Base-by-base conservation (phyloP, 1,140 invertebrate genomes). In the Muscidifurax raptorellus region DNA sequence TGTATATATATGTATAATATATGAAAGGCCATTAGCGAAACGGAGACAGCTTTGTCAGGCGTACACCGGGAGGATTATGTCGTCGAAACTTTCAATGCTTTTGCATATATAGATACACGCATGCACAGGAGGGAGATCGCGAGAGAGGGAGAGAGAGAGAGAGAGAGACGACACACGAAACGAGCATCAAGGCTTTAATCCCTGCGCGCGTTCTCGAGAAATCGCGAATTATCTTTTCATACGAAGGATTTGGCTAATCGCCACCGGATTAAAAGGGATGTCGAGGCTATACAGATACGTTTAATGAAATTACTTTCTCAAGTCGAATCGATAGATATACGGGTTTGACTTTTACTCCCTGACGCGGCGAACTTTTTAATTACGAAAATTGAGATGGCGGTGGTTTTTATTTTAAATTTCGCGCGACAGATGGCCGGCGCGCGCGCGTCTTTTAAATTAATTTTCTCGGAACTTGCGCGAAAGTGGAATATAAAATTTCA, bases 1-100 rank as follows among this genome's bases (percentile, higher is more conserved):
- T 69, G 25, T 30, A 30, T n/a, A 25, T 69, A 1, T 30, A 59
- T 74, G 18, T 66, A 47, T 30, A 81, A 86, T 86, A 86, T 87
- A 90, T 86, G 86, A 78, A 86, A 69, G 84, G 47, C 85, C 87
- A 89, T 90, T 89, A 89, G 89, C 86, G 87, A 88, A 89, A 86
- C 84, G 86, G 66, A 84, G 86, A 87, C 83, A 85, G 83, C 86
- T 89, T 90, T 89, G 89, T 90, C 89, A 89, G 83, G 30, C 30
- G 13, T 52, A 77, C 28, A 76, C 28, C 30, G 67, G 52, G 59
- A 13, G 86, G 87, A 89, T 89, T 90, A 88, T 89, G 80, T 88
- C 87, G 85, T 89, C 87, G 89, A 90, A 86, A 81, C 72, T 82
- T 28, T 79, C 64, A 15, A 66, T 67, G 72, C 80, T 80, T 86